Evolutionary conservation across 2,797 vertebrate genomes (phyloP).

Genomic region (Antrozous pallidus): DNA sequence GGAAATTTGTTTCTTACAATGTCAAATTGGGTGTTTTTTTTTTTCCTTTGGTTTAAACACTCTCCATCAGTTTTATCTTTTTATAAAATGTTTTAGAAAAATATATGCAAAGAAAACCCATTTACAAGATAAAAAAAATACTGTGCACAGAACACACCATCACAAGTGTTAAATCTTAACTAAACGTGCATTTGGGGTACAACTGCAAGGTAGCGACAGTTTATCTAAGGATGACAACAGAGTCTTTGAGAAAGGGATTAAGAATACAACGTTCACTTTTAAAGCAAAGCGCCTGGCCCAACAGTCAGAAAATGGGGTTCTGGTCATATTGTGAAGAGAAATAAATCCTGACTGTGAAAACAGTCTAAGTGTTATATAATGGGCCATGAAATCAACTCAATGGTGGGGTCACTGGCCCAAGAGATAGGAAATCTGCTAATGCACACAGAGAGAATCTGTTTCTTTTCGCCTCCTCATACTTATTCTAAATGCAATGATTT

Average conservation of each 20-base stretch:
- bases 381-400: conserved; percentile 22
- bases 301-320: not conserved
- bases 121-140: not conserved
- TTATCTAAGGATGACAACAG: not conserved
- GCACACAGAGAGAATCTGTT: not conserved
- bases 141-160: not conserved
- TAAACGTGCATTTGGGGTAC: not conserved
- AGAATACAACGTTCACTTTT: not conserved
- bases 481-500: not conserved
- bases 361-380: conserved; percentile 33
- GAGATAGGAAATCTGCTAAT: not conserved
- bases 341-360: conserved; percentile 46
- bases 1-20: not conserved
- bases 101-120: not conserved
- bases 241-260: not conserved
- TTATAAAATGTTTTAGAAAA: conserved; percentile 8
- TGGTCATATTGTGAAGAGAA: not conserved
- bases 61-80: conserved; percentile 25
- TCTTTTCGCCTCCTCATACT: not conserved
- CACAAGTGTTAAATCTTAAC: not conserved
- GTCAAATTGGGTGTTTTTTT: not conserved
- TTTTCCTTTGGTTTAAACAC: conserved; percentile 13
- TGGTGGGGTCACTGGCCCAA: not conserved
- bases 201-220: not conserved
- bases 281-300: conserved; percentile 31